Evolutionary conservation across 2,888 invertebrate species (phyloP), one percentile per base, ranked within the genome.

Genomic region (Drosophila antonietae): DNA sequence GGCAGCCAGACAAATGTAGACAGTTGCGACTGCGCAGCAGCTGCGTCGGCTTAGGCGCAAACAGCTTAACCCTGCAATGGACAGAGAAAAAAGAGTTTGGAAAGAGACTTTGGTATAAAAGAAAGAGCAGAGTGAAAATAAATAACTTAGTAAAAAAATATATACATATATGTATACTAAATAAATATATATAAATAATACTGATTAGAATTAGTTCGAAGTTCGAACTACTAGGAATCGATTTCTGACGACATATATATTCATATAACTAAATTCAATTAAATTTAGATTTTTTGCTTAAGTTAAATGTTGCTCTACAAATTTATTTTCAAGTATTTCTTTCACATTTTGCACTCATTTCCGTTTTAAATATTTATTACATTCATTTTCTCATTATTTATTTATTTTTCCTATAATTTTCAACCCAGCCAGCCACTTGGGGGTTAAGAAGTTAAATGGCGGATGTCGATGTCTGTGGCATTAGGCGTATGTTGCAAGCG

Each of bases 381-480:
- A 28, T 28, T 28, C 28, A 28, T 28, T 28, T 28, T 6, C 28
- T 28, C 6, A 28, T 28, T 28, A 28, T 5, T 28, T 7, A 55
- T 33, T 57, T n/a, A 33, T 44, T 20, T 3, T 18, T 1, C 12
- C n/a, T 35, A n/a, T 52, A 33, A 56, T 49, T 41, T 44, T 44
- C 1, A 18, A 14, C 7, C 35, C 44, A 1, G 8, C 4, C 2
- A 2, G 44, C n/a, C 68, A 37, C 31, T 18, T 23, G 53, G 53
- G 88, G 86, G 87, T 78, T 88, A 82, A 85, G 35, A 70, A 67
- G 79, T 71, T 89, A 82, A 86, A 85, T 86, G 85, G 85, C 85
- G 85, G 85, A 89, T 89, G 85, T 86, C 90, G 85, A 86, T 86
- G 86, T 81, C 80, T 73, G 88, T 89, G 85, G 85, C 85, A 86